These are phyloP conservation scores for Ypsolopha scabrella DNA, from an alignment of 2,888 invertebrate genomes.

Conservation along the genomic window DNA sequence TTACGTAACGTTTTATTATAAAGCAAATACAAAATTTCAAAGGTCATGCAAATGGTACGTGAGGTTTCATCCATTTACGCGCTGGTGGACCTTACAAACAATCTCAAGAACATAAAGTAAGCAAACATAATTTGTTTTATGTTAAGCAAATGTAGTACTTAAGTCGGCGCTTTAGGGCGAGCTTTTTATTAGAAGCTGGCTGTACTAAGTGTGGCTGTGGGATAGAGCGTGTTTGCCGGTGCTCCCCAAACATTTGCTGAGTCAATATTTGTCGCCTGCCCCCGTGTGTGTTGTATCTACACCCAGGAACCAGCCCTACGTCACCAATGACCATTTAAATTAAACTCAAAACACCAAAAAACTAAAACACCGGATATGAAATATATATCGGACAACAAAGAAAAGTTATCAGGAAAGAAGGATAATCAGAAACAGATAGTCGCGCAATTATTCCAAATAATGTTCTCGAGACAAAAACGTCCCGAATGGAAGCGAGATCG, in stretches of 20 bases:
- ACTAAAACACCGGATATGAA: not conserved
- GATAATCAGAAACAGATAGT: conserved; percentile 1
- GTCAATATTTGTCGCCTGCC: conserved; percentile 52
- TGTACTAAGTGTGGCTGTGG: conserved; percentile 9
- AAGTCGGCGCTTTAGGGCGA: conserved; percentile 36
- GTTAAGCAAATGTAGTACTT: conserved; percentile 51
- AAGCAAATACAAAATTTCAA: too few species aligned
- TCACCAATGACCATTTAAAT: not conserved
- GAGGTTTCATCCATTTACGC: too few species aligned
- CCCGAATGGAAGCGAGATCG: conserved; percentile 32
- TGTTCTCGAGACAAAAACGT: conserved; percentile 27
- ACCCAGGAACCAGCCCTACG: not conserved
- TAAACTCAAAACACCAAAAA: not conserved
- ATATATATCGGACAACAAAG: not conserved
- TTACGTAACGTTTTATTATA: too few species aligned
- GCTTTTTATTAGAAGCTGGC: conserved; percentile 13
- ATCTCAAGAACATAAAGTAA: conserved; percentile 45
- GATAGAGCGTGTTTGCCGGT: conserved; percentile 45
- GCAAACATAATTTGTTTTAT: conserved; percentile 51
- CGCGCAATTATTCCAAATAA: conserved; percentile 9
- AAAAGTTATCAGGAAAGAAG: not conserved
- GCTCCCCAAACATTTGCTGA: conserved; percentile 50
- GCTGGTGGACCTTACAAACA: conserved; percentile 9
- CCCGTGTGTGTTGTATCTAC: not conserved
- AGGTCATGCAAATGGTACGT: too few species aligned